phyloP scores from a whole-genome alignment of 2,888 invertebrate genomes.

The Dasypolia templi region DNA sequence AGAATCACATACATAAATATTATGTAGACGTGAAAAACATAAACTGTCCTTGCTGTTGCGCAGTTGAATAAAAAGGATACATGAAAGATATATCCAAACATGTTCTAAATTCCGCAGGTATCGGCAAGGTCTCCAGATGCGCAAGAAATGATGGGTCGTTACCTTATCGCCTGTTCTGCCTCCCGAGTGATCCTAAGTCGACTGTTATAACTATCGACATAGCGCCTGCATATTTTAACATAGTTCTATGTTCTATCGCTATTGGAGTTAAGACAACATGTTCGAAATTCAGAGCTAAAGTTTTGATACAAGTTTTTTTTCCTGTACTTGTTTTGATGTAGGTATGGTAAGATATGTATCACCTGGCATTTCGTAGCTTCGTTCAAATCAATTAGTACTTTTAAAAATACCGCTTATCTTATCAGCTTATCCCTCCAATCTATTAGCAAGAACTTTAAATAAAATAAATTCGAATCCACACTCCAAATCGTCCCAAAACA shows the following conservation, averaged over 20 bases:
- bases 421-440: not conserved
- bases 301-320: slow-evolving; percentile 18
- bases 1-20: not conserved
- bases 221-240: slow-evolving; percentile 44
- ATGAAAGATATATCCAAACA: not conserved
- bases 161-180: slow-evolving; percentile 43
- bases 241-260: slow-evolving; percentile 23
- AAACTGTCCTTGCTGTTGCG: not conserved
- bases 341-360: too few relatives aligned
- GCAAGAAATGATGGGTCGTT: slow-evolving; percentile 53
- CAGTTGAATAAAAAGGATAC: not conserved
- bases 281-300: slow-evolving; percentile 2
- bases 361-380: not conserved
- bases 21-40: not conserved
- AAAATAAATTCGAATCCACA: not conserved
- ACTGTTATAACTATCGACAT: slow-evolving; percentile 44
- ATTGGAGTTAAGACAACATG: slow-evolving; percentile 27
- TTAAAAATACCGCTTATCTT: not conserved
- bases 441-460: not conserved
- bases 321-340: not conserved
- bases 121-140: slow-evolving; percentile 11
- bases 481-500: not conserved
- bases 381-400: not conserved
- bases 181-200: slow-evolving; percentile 34
- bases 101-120: slow-evolving; percentile 24